Evolutionary conservation across 2,888 invertebrate genomes (phyloP), one percentile per base, ranked within the genome.

Genomic region (Tetragnatha montana): DNA sequence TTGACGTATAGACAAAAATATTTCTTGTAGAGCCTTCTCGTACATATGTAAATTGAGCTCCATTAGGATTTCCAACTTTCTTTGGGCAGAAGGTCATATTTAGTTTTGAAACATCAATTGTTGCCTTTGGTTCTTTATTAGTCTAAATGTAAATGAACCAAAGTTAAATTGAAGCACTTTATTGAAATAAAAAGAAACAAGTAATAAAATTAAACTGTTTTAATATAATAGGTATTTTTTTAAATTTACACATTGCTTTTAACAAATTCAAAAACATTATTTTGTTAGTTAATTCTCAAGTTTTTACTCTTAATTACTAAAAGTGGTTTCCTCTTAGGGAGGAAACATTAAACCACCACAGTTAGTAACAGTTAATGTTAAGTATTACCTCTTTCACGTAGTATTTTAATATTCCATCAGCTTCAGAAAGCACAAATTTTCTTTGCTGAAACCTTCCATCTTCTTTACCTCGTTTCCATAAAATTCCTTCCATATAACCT

Each of bases 381-480:
- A 47, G 21, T 6, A 6, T 49, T 81, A 94, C 94, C 91, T 95
- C 95, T 92, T 94, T 94, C 17, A 94, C 94, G 92, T 93, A 95
- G 92, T 95, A 95, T 92, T 96, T 96, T 85, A 98, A 94, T 0
- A 96, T 96, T 93, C 97, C 97, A 91, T 97, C 97, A 74, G 95
- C 95, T 94, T 97, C 97, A 81, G 95, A 96, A 69, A 98, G 94
- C 69, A 97, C 95, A 94, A 98, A 98, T 93, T 96, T 96, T 92
- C 98, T 95, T 50, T 96, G 95, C 92, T 96, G 96, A 94, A 96
- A 98, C 88, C 96, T 95, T 92, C 96, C 96, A 93, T 97, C 97
- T 93, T 97, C 97, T 93, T 97, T 97, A 3, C 97, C 97, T 89
- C 96, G 95, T 94, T 98, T 98, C 96, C 96, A 97, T 91, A 98